These are phyloP conservation scores for Climacteris rufus DNA, from an alignment of 2,113 vertebrate species.

Conservation along the genomic window DNA sequence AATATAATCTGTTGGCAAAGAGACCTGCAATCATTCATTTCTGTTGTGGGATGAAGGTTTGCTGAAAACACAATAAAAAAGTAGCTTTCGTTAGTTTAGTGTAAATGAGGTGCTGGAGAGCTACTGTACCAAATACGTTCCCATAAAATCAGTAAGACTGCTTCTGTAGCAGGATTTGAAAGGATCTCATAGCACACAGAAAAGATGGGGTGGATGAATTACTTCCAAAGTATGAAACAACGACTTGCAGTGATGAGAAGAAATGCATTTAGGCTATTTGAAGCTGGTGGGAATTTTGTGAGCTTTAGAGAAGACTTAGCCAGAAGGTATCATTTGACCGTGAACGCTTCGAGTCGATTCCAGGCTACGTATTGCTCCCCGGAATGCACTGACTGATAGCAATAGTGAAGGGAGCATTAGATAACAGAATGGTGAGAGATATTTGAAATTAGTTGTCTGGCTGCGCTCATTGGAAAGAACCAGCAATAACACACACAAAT, in stretches of 20 bases:
- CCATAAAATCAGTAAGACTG: background rate
- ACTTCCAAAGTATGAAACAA: background rate
- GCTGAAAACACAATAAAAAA: background rate
- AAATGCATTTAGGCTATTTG: background rate
- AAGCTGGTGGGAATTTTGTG: background rate
- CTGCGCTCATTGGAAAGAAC: background rate
- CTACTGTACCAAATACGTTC: background rate
- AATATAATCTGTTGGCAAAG: background rate
- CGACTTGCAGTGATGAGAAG: background rate
- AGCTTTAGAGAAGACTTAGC: background rate
- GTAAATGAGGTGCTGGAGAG: background rate
- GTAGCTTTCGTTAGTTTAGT: background rate
- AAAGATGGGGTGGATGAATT: background rate
- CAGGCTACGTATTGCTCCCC: background rate
- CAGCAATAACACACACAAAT: background rate
- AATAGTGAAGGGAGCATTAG: background rate
- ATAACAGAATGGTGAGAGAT: slow-evolving; percentile 31
- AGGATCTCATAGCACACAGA: background rate
- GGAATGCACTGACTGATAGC: background rate
- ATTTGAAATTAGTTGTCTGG: slow-evolving; percentile 6
- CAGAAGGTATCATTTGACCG: background rate
- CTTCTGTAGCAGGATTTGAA: background rate
- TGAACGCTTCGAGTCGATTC: background rate
- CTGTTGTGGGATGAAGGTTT: background rate
- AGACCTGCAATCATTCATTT: background rate